Conservation (phyloP, 2,888 invertebrate species). For the Latrodectus elegans region DNA sequence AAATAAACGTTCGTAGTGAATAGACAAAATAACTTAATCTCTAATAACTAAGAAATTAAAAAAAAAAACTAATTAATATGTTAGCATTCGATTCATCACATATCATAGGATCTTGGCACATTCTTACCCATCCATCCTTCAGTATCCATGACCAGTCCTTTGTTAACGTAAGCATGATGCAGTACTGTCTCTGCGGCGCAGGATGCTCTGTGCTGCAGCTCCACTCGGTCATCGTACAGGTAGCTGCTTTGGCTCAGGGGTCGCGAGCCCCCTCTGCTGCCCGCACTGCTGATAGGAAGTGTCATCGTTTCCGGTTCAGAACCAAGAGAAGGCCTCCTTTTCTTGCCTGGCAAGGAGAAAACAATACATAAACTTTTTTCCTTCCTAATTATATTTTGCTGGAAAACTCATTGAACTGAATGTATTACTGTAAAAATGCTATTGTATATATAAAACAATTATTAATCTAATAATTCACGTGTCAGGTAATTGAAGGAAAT, state of each 20-base stretch:
- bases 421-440: too few relatives aligned
- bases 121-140: conserved; percentile 62
- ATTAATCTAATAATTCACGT: too few relatives aligned
- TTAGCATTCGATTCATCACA: too few relatives aligned
- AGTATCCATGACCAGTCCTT: conserved; percentile 50
- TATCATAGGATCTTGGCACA: too few relatives aligned
- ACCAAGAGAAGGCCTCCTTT: conserved; percentile 43
- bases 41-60: too few relatives aligned
- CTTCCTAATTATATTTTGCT: too few relatives aligned
- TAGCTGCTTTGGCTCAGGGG: conserved; percentile 56
- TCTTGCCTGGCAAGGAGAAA: conserved; percentile 25
- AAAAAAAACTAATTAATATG: too few relatives aligned
- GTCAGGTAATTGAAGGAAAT: too few relatives aligned
- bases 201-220: conserved; percentile 62
- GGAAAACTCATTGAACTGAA: too few relatives aligned
- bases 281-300: conserved; percentile 52
- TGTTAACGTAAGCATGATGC: conserved; percentile 60
- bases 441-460: too few relatives aligned
- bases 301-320: conserved; percentile 56
- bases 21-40: too few relatives aligned
- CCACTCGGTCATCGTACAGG: conserved; percentile 62
- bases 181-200: conserved; percentile 57
- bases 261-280: conserved; percentile 30
- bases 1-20: too few relatives aligned
- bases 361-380: neutral